Base-by-base conservation (phyloP, 2,797 vertebrate genomes). In the Delichon dasypus region DNA sequence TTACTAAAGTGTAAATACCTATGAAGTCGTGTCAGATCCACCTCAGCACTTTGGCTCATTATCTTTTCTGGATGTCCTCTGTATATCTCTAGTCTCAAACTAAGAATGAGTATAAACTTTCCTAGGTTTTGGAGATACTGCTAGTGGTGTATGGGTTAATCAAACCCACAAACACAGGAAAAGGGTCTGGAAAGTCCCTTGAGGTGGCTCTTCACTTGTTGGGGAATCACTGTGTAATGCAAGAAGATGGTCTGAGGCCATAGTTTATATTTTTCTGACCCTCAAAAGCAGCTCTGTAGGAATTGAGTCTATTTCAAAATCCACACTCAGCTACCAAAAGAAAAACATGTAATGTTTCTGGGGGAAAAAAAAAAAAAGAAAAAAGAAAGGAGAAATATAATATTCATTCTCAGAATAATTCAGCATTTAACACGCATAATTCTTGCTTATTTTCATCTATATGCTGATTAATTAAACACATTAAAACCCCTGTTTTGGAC, bases 381-480 rank as follows among this genome's bases (percentile, higher is more conserved):
- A 74, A 79, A 79, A 79, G 93, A 68, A 13, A 8, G 5, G 29
- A 60, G 6, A 89, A 95, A 78, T 67, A 85, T 85, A 48, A 75
- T 68, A 45, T 66, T 78, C n/a, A 77, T 88, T 88, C 79, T 96
- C 78, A 92, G 74, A 95, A 50, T 71, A 81, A 81, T 95, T 79
- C 55, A 94, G 40, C 58, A 92, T 87, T 67, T 96, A 73, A 79
- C 42, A 47, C 62, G 80, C 45, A 68, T 72, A 94, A 95, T 73
- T 95, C 44, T 57, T 88, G 38, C 32, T 13, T 87, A 19, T 70
- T 94, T 93, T 86, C 19, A 92, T 96, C 94, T 96, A 78, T 92
- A 91, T 96, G 40, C 55, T 89, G 55, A 91, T 95, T 88, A 93
- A 96, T 96, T 91, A 92, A 95, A 91, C 51, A 95, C 22, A 17